A percentile compares a stretch with the other conserved stretches of the same genome.
These are phyloP conservation scores for Hemaris fuciformis DNA, from an alignment of 2,888 invertebrate genomes.

Conservation along the genomic window DNA sequence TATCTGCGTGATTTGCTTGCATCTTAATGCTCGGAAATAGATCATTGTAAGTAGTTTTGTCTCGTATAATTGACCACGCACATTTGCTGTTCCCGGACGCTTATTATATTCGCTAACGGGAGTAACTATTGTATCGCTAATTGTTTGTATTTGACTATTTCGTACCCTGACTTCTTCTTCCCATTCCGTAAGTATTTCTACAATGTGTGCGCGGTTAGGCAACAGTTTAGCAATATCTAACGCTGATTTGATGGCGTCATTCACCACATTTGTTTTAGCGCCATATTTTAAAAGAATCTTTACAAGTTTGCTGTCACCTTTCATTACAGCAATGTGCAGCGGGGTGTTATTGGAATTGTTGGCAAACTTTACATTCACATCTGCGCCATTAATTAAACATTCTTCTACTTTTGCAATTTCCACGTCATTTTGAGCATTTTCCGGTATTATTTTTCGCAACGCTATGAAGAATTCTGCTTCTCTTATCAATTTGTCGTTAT, in stretches of 20 bases:
- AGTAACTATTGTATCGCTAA: neutral
- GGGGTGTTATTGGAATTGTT: neutral
- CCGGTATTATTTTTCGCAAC: neutral
- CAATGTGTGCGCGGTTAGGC: neutral
- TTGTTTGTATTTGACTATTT: neutral
- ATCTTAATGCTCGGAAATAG: neutral
- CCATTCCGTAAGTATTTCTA: neutral
- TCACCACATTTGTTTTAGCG: neutral
- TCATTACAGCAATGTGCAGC: neutral
- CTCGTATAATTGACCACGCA: slow-evolving; percentile 12
- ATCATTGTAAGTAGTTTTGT: slow-evolving; percentile 1
- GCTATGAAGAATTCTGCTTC: neutral
- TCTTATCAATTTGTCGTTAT: neutral
- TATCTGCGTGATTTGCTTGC: slow-evolving; percentile 11
- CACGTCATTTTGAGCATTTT: neutral
- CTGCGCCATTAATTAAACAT: neutral
- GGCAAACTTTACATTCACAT: neutral
- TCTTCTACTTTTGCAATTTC: neutral
- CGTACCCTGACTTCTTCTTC: neutral
- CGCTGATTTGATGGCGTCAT: neutral
- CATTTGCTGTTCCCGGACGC: slow-evolving; percentile 8
- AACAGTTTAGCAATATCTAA: neutral
- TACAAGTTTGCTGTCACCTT: neutral
- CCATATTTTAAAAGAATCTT: neutral
- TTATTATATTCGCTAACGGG: neutral